These are phyloP conservation scores for Minunthozetes semirufus DNA, from an alignment of 2,888 invertebrate genomes.

Conservation along the genomic window DNA sequence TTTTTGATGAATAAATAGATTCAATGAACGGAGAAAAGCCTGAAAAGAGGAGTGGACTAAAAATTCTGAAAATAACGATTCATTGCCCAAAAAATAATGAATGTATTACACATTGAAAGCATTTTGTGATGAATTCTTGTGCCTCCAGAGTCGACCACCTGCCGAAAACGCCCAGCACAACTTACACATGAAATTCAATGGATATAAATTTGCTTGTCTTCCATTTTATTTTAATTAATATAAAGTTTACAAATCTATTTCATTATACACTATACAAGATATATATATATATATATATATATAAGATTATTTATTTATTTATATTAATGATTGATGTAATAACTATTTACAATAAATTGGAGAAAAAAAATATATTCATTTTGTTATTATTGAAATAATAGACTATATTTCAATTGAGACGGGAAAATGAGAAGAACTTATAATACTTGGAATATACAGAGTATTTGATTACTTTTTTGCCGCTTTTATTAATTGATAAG, in stretches of 20 bases:
- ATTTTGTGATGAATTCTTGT: conserved; percentile 9
- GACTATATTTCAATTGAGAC: too few relatives aligned
- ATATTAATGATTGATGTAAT: too few relatives aligned
- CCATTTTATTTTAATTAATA: conserved; percentile 17
- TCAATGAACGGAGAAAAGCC: neutral
- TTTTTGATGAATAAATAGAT: neutral
- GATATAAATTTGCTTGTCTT: conserved; percentile 4
- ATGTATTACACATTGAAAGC: neutral
- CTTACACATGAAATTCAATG: neutral
- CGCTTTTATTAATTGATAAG: too few relatives aligned
- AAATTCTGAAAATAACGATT: neutral
- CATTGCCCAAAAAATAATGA: neutral
- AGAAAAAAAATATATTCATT: too few relatives aligned
- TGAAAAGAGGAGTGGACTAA: conserved; percentile 15
- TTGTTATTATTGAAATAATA: too few relatives aligned
- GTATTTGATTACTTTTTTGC: too few relatives aligned
- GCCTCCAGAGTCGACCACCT: neutral
- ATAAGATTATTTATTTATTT: too few relatives aligned
- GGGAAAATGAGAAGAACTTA: too few relatives aligned
- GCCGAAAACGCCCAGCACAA: neutral
- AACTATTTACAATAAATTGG: too few relatives aligned
- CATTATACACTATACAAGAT: too few relatives aligned
- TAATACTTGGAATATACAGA: too few relatives aligned
- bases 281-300: too few relatives aligned
- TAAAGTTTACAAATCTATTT: conserved; percentile 18